Conservation (phyloP, 2,797 vertebrate species). For the Poeciliopsis gracilis region DNA sequence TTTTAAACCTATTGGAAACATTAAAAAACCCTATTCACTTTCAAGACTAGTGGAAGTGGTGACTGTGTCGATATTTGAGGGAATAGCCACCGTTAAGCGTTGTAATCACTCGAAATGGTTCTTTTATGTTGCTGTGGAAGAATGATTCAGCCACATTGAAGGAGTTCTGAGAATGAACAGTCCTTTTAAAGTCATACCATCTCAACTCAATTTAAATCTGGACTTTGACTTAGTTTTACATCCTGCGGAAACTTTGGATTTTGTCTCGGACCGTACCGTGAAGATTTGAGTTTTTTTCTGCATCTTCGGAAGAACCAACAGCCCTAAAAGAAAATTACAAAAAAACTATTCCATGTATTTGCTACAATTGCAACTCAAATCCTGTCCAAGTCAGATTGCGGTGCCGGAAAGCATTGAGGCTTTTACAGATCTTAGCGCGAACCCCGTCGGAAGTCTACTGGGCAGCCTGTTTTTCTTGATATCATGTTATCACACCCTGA, state of each 20-base stretch:
- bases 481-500: constrained; percentile 36
- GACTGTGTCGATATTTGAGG: neutral
- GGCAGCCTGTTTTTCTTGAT: constrained; percentile 35
- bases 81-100: neutral
- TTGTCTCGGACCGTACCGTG: neutral
- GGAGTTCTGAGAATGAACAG: neutral
- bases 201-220: neutral
- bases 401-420: constrained; percentile 10
- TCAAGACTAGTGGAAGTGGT: neutral
- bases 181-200: neutral
- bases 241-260: neutral
- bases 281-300: neutral
- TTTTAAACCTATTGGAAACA: neutral
- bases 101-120: neutral
- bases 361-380: constrained; percentile 10
- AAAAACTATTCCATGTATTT: constrained; percentile 10
- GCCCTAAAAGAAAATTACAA: constrained; percentile 20
- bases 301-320: constrained; percentile 35
- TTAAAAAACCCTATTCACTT: neutral
- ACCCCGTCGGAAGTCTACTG: constrained; percentile 20
- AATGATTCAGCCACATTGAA: neutral
- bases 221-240: neutral
- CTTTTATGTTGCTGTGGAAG: neutral
- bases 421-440: constrained; percentile 27
- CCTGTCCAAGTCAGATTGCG: neutral